A percentile compares a stretch with the other conserved stretches of the same genome.
These are phyloP conservation scores for Sebastes kiyomatsui DNA, from an alignment of 2,797 vertebrate species.

Conservation along the genomic window DNA sequence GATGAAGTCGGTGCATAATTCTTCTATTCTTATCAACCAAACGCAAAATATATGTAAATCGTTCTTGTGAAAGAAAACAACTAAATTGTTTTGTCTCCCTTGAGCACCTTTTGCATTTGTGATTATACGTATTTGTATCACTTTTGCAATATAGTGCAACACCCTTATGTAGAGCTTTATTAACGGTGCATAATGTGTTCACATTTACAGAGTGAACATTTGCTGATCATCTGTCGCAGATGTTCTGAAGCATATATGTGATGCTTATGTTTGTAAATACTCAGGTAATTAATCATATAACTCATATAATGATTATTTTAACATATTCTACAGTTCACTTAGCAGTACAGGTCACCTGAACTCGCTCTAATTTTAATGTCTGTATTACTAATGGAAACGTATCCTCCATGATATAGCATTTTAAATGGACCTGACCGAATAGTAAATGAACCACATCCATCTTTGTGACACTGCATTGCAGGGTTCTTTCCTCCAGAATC, in stretches of 20 bases:
- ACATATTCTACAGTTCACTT: slow-evolving; percentile 55
- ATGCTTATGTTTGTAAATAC: slow-evolving; percentile 6
- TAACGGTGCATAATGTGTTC: slow-evolving; percentile 5
- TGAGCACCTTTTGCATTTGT: slow-evolving; percentile 6
- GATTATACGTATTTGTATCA: not conserved
- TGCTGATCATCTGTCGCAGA: not conserved
- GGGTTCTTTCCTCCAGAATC: slow-evolving; percentile 74
- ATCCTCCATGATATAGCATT: slow-evolving; percentile 77
- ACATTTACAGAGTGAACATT: not conserved
- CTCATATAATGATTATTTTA: slow-evolving; percentile 32
- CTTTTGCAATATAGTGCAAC: not conserved
- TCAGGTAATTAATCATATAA: slow-evolving; percentile 15
- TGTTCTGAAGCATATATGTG: not conserved
- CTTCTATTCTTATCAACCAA: slow-evolving; percentile 8
- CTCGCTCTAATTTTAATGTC: slow-evolving; percentile 74
- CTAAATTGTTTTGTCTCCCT: not conserved
- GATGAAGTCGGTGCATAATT: not conserved
- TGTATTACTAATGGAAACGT: slow-evolving; percentile 75
- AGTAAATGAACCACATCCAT: slow-evolving; percentile 83
- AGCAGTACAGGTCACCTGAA: slow-evolving; percentile 61
- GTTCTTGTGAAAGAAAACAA: not conserved
- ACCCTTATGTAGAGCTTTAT: not conserved
- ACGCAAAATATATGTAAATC: slow-evolving; percentile 1
- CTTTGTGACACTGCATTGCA: slow-evolving; percentile 77
- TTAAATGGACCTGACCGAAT: slow-evolving; percentile 81